Evolutionary conservation across 2,797 vertebrate species (phyloP).

Genomic region (Enteromius afrohamiltoni): DNA sequence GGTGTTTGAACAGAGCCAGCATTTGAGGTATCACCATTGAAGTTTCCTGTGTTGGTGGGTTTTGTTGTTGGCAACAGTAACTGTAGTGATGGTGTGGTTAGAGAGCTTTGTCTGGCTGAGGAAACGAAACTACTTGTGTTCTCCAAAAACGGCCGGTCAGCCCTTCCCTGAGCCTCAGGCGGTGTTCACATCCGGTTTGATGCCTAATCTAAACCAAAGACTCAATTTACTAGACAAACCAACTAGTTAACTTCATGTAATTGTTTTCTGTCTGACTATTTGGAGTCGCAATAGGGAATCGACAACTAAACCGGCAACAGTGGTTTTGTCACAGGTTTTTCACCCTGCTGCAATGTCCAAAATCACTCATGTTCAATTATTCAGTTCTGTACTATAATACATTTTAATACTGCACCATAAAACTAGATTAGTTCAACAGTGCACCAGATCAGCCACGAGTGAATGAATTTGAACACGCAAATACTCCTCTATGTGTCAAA

Average conservation of each 20-base stretch:
- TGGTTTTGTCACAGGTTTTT: neutral
- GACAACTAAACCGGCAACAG: no score
- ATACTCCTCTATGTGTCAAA: neutral
- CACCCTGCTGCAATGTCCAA: neutral
- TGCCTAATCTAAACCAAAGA: neutral
- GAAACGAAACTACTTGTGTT: neutral
- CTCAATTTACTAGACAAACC: neutral
- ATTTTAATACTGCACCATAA: no score
- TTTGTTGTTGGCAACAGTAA: constrained; percentile 28
- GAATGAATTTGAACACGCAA: neutral
- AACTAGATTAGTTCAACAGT: no score
- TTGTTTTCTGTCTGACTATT: neutral
- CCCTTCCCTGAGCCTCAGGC: neutral
- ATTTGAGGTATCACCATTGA: neutral
- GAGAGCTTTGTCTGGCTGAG: neutral
- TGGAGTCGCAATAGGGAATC: neutral
- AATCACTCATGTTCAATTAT: neutral
- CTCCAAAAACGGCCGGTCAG: neutral
- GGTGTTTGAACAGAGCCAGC: neutral
- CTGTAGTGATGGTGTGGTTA: constrained; percentile 12
- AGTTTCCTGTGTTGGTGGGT: constrained; percentile 1
- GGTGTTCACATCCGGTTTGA: neutral
- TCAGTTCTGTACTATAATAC: no score
- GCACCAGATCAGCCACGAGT: neutral
- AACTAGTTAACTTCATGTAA: neutral